A percentile compares a stretch with the other conserved stretches of the same genome.
Evolutionary conservation across 2,888 invertebrate genomes (phyloP).

Genomic region (Lasioglossum oenotherae): DNA sequence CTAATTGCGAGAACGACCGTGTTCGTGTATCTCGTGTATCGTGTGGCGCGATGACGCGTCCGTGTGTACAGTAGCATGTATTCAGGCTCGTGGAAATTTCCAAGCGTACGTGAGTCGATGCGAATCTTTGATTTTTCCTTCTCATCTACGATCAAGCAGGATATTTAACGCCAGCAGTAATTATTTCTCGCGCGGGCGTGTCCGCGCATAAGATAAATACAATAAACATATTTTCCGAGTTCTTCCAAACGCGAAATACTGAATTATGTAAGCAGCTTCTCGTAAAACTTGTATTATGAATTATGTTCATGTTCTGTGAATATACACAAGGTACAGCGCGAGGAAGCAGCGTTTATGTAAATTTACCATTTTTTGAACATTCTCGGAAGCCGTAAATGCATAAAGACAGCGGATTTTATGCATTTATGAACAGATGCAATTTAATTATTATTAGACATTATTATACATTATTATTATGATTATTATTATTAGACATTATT

Average conservation of each 20-base stretch:
- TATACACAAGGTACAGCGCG: not conserved
- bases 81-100: constrained; percentile 71
- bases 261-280: not conserved
- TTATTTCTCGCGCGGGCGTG: not conserved
- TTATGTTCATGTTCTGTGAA: not conserved
- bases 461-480: too few relatives aligned
- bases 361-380: not conserved
- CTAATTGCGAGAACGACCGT: constrained; percentile 37
- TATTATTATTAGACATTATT: too few relatives aligned
- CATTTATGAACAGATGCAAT: too few relatives aligned
- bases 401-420: too few relatives aligned
- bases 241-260: not conserved
- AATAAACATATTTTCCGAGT: not conserved
- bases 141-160: not conserved
- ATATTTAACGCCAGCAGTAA: not conserved
- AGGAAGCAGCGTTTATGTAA: not conserved
- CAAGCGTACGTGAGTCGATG: constrained; percentile 38
- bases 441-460: too few relatives aligned
- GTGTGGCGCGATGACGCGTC: not conserved
- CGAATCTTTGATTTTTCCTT: not conserved
- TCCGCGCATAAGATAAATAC: not conserved
- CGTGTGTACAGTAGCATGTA: constrained; percentile 4
- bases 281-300: not conserved
- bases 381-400: too few relatives aligned
- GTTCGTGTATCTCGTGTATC: not conserved